Evolutionary conservation across 2,888 invertebrate species (phyloP), one percentile per base, ranked within the genome.

Genomic region (Drosophila nigricruria): DNA sequence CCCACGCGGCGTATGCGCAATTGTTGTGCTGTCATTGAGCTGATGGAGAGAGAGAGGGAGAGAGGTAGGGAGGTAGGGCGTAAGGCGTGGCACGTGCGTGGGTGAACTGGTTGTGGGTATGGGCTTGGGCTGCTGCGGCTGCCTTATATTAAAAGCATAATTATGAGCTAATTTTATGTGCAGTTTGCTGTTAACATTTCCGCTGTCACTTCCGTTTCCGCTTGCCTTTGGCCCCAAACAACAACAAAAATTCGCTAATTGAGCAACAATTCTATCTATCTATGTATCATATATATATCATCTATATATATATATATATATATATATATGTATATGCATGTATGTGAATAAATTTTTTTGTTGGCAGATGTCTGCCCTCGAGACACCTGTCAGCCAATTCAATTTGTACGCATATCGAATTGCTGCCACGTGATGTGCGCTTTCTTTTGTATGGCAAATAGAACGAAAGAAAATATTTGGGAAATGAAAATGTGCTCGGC

Each of bases 371-470:
- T 47, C 45, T 32, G 63, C 38, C 8, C 80, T 53, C 69, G 77
- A 76, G 85, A 80, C 81, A 81, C 81, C 81, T 86, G 86, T 83
- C 86, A 77, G 73, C 72, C 72, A 77, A 79, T 82, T 81, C 69
- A 79, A 82, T 80, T 75, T 82, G 67, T 47, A 65, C 34, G 36
- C 61, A 79, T 65, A 79, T 79, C 57, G 66, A 70, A 59, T 65
- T 68, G 71, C 68, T 18, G 57, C 75, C 75, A 71, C 59, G 66
- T 53, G 68, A 58, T 63, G 60, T n/a, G 16, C 73, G n/a, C 43
- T 27, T 36, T 1, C 53, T 25, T n/a, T 25, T 57, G 23, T 5
- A 25, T 30, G 66, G 18, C 49, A 49, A 50, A 40, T 30, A 49
- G 43, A 32, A 34, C 60, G 47, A 23, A 14, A 40, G 49, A 50